Percentiles rank a stretch among this genome's conserved stretches.
Conservation (phyloP, 2,888 invertebrate genomes). For the Phania funesta region DNA sequence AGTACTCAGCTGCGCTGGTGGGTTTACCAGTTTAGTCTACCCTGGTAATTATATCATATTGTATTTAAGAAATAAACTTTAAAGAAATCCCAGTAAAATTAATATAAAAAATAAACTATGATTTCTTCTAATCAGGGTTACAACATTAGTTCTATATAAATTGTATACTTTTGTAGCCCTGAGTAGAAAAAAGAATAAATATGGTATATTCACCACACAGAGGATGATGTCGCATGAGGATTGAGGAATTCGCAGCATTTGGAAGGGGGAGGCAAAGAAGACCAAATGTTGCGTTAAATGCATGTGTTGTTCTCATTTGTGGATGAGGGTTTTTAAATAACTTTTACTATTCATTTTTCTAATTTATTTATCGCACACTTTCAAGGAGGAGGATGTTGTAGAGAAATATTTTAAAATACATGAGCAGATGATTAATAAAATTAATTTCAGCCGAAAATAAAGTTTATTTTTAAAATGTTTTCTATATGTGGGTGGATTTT, state of each 20-base stretch:
- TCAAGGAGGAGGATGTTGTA: slow-evolving; percentile 66
- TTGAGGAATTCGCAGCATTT: background rate
- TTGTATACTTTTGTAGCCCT: slow-evolving; percentile 5
- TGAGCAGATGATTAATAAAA: background rate
- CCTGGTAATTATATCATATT: too few species aligned
- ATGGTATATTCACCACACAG: background rate
- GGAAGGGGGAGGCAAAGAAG: background rate
- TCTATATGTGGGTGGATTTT: slow-evolving; percentile 56
- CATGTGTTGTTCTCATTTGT: slow-evolving; percentile 25
- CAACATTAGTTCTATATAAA: background rate
- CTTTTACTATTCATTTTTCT: background rate
- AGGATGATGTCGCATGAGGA: slow-evolving; percentile 26
- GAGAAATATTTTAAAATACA: slow-evolving; percentile 29
- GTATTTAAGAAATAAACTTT: too few species aligned
- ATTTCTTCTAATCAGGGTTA: too few species aligned
- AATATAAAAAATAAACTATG: background rate
- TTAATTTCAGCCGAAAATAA: slow-evolving; percentile 44
- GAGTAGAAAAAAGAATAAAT: background rate
- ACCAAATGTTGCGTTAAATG: slow-evolving; percentile 4
- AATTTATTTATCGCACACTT: slow-evolving; percentile 44
- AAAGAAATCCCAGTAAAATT: too few species aligned
- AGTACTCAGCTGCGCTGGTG: too few species aligned
- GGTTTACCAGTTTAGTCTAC: too few species aligned
- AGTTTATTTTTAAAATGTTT: slow-evolving; percentile 64
- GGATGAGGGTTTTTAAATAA: slow-evolving; percentile 7